Evolutionary conservation across 1,140 invertebrate species (phyloP), one percentile per base, ranked within the genome.

Genomic region (Caenorhabditis remanei): DNA sequence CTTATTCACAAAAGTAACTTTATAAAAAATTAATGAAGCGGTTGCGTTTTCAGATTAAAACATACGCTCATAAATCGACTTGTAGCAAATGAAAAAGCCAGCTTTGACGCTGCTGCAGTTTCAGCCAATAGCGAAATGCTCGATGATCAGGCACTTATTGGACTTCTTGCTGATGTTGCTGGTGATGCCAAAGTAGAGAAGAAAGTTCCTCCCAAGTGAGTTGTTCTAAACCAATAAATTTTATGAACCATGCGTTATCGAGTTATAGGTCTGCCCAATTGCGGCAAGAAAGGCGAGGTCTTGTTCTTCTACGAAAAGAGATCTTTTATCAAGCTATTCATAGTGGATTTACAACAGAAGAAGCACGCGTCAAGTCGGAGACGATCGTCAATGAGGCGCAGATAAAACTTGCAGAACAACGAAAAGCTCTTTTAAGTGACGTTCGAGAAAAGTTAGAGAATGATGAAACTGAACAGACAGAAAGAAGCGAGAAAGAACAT

Each of bases 271-370:
- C 71, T 2, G 67, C 32, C 48, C 41, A 79, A 46, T 14, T 56
- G 55, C 84, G 83, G n/a, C 50, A 83, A 55, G 71, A 84, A 32
- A 67, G 43, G 65, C 46, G 55, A 75, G 85, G 75, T 19, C 79
- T 86, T 58, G 85, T 84, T 48, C 58, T 88, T 56, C 84, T 85
- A 14, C 75, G 85, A 55, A 87, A 87, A 65, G 89, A 90, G 56
- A 89, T 90, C 40, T 87, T 89, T 58, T 88, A 88, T 83, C 85
- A 90, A 61, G 87, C 89, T 53, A 50, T 85, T 43, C 89, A 90
- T 40, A 87, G 83, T 41, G 89, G 89, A 24, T 87, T 55, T 14
- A 55, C 56, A 13, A 75, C 89, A 24, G 79, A 53, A 48, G 89
- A 90, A 85, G 89, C 89, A 9, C 83, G 84, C 9, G 41, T 79